Conservation (phyloP, 2,888 invertebrate species). For the Cecidostiba fungosa region DNA sequence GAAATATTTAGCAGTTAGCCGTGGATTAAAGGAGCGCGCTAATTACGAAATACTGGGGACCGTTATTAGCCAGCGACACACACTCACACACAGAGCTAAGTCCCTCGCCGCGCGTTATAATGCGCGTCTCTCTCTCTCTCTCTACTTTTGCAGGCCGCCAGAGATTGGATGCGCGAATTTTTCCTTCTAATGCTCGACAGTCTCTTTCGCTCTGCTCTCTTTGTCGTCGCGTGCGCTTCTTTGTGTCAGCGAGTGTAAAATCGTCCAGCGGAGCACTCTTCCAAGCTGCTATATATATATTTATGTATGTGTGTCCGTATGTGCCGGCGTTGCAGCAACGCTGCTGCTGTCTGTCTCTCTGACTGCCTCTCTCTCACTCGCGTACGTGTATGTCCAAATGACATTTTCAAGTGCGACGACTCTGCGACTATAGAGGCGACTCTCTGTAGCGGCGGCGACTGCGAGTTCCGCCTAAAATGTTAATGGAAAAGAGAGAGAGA, state of each 20-base stretch:
- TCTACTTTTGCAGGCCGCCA: neutral
- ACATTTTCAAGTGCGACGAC: constrained; percentile 56
- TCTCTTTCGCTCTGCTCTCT: neutral
- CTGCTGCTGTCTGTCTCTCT: constrained; percentile 6
- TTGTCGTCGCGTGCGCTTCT: constrained; percentile 8
- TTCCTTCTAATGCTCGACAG: constrained; percentile 24
- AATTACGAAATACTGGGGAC: constrained; percentile 73
- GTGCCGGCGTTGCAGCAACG: neutral
- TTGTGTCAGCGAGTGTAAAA: constrained; percentile 43
- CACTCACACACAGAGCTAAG: constrained; percentile 18
- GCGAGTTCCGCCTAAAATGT: constrained; percentile 55
- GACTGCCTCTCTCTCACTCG: neutral
- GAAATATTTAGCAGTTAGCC: constrained; percentile 72
- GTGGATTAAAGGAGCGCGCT: constrained; percentile 74
- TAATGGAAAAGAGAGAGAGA: constrained; percentile 59
- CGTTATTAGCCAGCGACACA: constrained; percentile 62
- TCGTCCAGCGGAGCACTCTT: constrained; percentile 18
- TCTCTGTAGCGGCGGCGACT: neutral
- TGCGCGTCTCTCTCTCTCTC: constrained; percentile 13
- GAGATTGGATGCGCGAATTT: constrained; percentile 50
- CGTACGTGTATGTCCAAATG: constrained; percentile 45
- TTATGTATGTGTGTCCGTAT: too few species aligned
- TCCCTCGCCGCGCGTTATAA: constrained; percentile 40
- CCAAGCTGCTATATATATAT: neutral
- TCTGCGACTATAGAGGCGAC: neutral